Conservation (phyloP, 1,140 invertebrate genomes). For the Sitodiplosis mosellana region DNA sequence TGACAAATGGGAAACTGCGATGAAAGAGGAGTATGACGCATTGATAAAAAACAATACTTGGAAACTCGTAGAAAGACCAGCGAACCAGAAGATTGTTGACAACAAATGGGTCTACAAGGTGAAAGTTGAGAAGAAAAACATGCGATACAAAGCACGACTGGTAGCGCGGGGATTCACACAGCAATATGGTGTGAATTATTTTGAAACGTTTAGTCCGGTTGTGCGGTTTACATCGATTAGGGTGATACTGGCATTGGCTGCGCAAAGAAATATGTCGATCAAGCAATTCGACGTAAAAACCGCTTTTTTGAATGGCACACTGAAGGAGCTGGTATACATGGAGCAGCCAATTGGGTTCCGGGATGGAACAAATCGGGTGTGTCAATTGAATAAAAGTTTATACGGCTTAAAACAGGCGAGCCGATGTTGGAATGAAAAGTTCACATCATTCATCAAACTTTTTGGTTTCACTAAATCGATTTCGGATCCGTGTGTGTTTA, state of each 20-base stretch:
- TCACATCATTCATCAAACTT: conserved; percentile 11
- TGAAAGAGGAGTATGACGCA: conserved; percentile 6
- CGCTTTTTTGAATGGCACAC: conserved; percentile 23
- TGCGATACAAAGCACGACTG: conserved; percentile 16
- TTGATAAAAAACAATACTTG: conserved; percentile 6
- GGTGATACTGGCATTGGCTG: conserved; percentile 7
- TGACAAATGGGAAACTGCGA: conserved; percentile 5
- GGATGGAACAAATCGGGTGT: conserved; percentile 11
- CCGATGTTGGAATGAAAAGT: conserved; percentile 20
- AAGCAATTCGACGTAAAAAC: conserved; percentile 18
- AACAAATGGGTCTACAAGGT: conserved; percentile 9
- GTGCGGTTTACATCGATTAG: conserved; percentile 11
- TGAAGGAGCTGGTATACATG: conserved; percentile 23
- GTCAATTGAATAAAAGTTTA: conserved; percentile 18
- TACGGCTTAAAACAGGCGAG: conserved; percentile 27
- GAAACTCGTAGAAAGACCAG: conserved; percentile 4
- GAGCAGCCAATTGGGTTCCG: conserved; percentile 14
- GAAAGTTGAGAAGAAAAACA: conserved; percentile 9
- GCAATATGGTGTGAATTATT: conserved; percentile 7
- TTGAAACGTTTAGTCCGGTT: conserved; percentile 10
- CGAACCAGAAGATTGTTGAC: conserved; percentile 3
- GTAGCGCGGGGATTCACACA: conserved; percentile 9
- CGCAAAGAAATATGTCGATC: conserved; percentile 2
- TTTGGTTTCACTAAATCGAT: conserved; percentile 16
- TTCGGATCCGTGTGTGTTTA: conserved; percentile 23